These are phyloP conservation scores for Drosophila fulvimacula DNA, from an alignment of 2,888 invertebrate genomes.

Conservation along the genomic window DNA sequence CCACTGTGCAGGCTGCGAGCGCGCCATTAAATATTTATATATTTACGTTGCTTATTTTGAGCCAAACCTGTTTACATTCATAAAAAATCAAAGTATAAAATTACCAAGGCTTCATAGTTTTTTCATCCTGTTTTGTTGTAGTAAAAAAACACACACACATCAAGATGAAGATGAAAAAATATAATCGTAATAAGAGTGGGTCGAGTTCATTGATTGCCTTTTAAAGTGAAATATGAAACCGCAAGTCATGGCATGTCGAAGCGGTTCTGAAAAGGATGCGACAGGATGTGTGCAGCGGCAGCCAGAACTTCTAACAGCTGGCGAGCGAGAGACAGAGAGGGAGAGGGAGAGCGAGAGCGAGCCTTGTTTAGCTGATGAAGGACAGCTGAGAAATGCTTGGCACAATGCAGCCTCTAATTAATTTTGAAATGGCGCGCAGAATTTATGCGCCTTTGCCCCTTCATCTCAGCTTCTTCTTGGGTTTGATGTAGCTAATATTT, in stretches of 20 bases:
- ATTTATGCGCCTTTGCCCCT: constrained; percentile 2
- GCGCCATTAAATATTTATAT: constrained; percentile 56
- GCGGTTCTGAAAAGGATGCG: constrained; percentile 51
- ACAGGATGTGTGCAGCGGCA: constrained; percentile 54
- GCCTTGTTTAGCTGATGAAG: constrained; percentile 1
- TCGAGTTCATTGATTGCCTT: constrained; percentile 61
- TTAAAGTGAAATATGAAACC: constrained; percentile 65
- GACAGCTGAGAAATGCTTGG: constrained; percentile 34
- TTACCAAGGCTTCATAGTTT: constrained; percentile 45
- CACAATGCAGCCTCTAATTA: constrained; percentile 47
- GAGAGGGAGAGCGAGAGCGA: not conserved
- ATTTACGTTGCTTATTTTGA: constrained; percentile 36
- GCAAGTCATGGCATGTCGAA: constrained; percentile 54
- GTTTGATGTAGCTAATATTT: constrained; percentile 53
- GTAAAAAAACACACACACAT: not conserved
- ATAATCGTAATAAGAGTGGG: constrained; percentile 32
- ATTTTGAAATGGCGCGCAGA: constrained; percentile 33
- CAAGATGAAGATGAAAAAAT: constrained; percentile 7
- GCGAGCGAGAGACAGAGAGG: not conserved
- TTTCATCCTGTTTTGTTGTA: constrained; percentile 7
- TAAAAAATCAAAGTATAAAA: constrained; percentile 64
- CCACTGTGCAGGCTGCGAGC: constrained; percentile 9
- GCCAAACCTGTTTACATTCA: constrained; percentile 53
- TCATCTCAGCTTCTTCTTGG: not conserved
- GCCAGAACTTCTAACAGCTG: constrained; percentile 44